phyloP scores from a whole-genome alignment of 1,140 invertebrate species.

The Penaeus indicus region DNA sequence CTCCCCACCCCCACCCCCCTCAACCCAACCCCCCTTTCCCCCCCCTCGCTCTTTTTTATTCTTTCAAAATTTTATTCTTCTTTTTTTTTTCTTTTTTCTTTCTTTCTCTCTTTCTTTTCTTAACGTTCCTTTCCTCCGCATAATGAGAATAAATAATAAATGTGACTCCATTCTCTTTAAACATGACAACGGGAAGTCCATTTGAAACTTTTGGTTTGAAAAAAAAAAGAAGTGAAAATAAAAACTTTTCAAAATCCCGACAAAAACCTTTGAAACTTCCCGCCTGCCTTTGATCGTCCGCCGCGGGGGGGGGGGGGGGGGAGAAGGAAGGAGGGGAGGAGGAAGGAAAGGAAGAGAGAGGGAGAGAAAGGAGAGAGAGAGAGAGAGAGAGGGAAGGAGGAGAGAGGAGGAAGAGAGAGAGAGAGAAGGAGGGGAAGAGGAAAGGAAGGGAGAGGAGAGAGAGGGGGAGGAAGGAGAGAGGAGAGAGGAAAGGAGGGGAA shows the following conservation, averaged over 20 bases:
- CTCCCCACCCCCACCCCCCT: too few relatives aligned
- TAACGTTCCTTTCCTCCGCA: background rate
- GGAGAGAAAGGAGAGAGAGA: too few relatives aligned
- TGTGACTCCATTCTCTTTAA: background rate
- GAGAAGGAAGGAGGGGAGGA: background rate
- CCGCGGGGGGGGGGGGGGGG: background rate
- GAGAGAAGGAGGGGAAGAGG: too few relatives aligned
- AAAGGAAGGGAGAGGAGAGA: too few relatives aligned
- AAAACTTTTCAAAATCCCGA: constrained; percentile 6
- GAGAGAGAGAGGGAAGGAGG: too few relatives aligned
- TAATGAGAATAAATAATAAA: constrained; percentile 11
- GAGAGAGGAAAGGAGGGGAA: too few relatives aligned
- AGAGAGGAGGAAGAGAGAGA: too few relatives aligned
- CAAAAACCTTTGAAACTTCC: constrained; percentile 35
- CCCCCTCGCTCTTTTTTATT: background rate
- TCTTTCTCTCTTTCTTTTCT: background rate
- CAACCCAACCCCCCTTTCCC: background rate
- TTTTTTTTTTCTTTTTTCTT: background rate
- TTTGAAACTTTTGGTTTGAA: constrained; percentile 21
- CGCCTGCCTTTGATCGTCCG: constrained; percentile 46
- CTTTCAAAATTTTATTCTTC: background rate
- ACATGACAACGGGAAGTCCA: constrained; percentile 27
- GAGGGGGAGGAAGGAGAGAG: too few relatives aligned
- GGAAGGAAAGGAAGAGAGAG: background rate
- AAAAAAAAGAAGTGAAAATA: too few relatives aligned